Evolutionary conservation across 2,797 vertebrate species (phyloP).

Genomic region (Momotus momota): DNA sequence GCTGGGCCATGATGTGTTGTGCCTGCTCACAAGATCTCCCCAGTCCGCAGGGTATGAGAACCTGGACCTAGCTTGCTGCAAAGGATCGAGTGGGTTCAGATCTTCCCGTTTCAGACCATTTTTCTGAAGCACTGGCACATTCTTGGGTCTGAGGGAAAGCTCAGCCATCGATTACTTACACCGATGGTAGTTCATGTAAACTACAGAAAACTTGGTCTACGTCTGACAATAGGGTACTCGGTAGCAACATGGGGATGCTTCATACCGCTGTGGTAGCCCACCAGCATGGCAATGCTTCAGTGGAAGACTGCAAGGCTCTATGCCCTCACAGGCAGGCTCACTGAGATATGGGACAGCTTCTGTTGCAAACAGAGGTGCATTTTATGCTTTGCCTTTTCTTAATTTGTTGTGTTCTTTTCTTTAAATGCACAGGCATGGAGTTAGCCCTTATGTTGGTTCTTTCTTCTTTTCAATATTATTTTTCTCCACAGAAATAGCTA

Average conservation of each 20-base stretch:
- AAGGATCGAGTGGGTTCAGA: background rate
- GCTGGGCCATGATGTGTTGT: fast-evolving
- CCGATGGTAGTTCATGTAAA: background rate
- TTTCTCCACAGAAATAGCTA: background rate
- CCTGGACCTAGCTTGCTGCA: fast-evolving
- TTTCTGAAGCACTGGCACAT: background rate
- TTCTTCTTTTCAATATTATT: background rate
- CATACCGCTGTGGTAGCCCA: background rate
- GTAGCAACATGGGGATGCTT: background rate
- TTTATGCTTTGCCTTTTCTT: background rate
- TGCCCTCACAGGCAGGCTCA: background rate
- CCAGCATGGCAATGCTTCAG: background rate
- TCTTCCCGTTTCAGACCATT: background rate
- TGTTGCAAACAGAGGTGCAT: background rate
- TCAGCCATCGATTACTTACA: background rate
- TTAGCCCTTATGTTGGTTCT: background rate
- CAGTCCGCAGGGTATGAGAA: fast-evolving
- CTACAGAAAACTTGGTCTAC: background rate
- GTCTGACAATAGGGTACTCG: background rate
- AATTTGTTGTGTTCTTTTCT: background rate
- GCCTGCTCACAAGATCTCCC: background rate
- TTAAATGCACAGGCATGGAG: background rate
- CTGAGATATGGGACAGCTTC: background rate
- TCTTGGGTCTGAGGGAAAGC: background rate
- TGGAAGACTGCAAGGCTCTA: background rate